A percentile compares a stretch with the other conserved stretches of the same genome.
phyloP scores from a whole-genome alignment of 2,797 vertebrate species.

The Pogonophryne albipinna region DNA sequence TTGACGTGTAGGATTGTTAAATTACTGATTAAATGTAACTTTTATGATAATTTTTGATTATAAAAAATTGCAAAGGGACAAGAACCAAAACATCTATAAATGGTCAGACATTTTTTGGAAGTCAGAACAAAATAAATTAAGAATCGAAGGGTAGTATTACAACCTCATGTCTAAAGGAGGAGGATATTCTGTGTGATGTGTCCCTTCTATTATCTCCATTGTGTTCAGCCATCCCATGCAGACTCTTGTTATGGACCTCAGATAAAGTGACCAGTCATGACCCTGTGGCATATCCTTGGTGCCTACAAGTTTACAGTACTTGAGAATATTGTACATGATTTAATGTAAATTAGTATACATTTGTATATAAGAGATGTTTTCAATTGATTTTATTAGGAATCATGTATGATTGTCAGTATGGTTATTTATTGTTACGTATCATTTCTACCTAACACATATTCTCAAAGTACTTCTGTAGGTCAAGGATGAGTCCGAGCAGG shows the following conservation, averaged over 20 bases:
- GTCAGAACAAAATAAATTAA: too few species aligned
- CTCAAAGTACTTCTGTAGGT: conserved; percentile 52
- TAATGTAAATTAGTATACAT: background rate
- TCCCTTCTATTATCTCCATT: conserved; percentile 49
- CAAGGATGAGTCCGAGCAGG: conserved; percentile 77
- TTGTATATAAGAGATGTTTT: conserved; percentile 5
- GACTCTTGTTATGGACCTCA: conserved; percentile 92
- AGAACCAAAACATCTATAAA: background rate
- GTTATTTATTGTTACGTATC: background rate
- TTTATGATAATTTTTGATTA: background rate
- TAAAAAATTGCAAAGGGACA: background rate
- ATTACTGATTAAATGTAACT: background rate
- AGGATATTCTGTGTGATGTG: background rate
- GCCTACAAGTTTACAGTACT: conserved; percentile 36
- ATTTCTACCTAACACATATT: conserved; percentile 17
- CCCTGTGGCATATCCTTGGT: conserved; percentile 86
- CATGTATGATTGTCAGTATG: background rate
- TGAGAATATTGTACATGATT: conserved; percentile 29
- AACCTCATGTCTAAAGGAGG: background rate
- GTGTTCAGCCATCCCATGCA: conserved; percentile 90
- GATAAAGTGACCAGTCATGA: conserved; percentile 91
- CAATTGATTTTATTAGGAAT: background rate
- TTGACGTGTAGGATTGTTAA: background rate
- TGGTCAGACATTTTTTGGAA: background rate
- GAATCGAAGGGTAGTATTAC: too few species aligned